Conservation (phyloP, 2,113 vertebrate genomes). For the Sturnira hondurensis region DNA sequence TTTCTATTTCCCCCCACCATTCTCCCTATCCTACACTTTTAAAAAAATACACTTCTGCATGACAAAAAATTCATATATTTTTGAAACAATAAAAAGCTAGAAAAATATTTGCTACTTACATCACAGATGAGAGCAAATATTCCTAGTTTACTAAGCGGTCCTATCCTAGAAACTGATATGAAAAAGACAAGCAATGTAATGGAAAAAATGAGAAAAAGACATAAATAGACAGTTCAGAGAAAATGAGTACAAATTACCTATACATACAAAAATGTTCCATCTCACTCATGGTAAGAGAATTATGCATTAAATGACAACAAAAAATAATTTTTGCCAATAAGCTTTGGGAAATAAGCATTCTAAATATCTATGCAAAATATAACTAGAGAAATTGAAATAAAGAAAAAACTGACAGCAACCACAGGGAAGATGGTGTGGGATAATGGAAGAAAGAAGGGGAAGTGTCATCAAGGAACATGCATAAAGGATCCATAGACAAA, state of each 20-base stretch:
- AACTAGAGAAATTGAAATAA: too few species aligned
- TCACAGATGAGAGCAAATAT: neutral
- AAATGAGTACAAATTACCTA: neutral
- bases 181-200: neutral
- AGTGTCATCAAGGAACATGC: too few species aligned
- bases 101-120: neutral
- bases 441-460: too few species aligned
- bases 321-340: neutral
- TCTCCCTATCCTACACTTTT: neutral
- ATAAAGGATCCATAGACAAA: too few species aligned
- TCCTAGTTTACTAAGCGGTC: neutral
- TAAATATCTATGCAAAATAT: neutral
- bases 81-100: neutral
- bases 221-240: neutral
- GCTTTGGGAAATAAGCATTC: neutral
- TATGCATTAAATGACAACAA: neutral
- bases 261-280: neutral
- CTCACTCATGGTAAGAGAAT: neutral
- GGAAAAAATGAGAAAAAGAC: neutral
- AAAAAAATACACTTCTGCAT: neutral
- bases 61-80: neutral
- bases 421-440: too few species aligned
- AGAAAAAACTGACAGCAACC: too few species aligned
- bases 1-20: too few species aligned
- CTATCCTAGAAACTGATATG: neutral